Conservation (phyloP, 2,113 vertebrate species). For the Silurus glanis region DNA sequence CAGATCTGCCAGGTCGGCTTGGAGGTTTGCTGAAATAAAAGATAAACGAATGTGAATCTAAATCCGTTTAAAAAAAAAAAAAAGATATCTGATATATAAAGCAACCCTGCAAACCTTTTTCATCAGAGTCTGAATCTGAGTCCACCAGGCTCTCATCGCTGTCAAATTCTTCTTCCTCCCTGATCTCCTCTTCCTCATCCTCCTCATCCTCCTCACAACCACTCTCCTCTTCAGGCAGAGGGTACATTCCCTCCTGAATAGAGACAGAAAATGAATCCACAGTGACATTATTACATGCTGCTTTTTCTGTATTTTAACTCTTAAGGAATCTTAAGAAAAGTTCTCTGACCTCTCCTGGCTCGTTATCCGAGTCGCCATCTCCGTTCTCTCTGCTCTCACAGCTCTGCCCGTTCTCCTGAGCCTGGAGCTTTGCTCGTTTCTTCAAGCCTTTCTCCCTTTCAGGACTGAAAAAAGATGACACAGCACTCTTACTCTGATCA, state of each 20-base stretch:
- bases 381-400: slow-evolving; percentile 77
- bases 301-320: neutral
- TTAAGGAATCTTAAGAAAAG: neutral
- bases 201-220: slow-evolving; percentile 90
- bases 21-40: slow-evolving; percentile 79
- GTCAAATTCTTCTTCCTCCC: slow-evolving; percentile 80
- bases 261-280: neutral
- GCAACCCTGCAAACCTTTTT: slow-evolving; percentile 79
- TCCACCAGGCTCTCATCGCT: slow-evolving; percentile 94
- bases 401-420: slow-evolving; percentile 79
- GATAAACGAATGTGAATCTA: neutral
- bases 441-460: slow-evolving; percentile 87
- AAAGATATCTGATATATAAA: neutral
- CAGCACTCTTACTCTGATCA: neutral
- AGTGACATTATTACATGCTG: neutral
- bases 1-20: slow-evolving; percentile 90
- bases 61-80: neutral
- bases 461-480: slow-evolving; percentile 69
- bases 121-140: slow-evolving; percentile 90
- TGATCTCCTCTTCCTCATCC: slow-evolving; percentile 83
- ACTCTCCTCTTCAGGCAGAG: slow-evolving; percentile 86
- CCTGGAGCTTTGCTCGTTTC: slow-evolving; percentile 84
- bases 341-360: slow-evolving; percentile 79
- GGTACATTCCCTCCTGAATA: slow-evolving; percentile 70
- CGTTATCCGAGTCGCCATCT: slow-evolving; percentile 79